Conservation (phyloP, 2,888 invertebrate species). For the Scelioninae gen. 1 region DNA sequence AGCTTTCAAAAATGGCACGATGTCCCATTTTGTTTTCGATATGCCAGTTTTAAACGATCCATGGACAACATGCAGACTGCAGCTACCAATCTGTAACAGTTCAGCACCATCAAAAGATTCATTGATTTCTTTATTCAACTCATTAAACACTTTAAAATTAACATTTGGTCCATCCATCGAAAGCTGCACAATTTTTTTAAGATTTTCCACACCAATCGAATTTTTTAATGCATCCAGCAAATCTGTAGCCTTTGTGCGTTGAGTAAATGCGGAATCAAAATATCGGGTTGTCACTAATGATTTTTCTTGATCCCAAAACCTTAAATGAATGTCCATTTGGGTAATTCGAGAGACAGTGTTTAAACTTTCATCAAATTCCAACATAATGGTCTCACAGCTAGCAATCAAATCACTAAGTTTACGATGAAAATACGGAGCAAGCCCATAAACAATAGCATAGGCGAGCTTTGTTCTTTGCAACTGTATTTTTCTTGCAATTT, state of each 20-base stretch:
- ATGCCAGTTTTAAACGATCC: slow-evolving; percentile 74
- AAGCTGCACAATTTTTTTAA: slow-evolving; percentile 1
- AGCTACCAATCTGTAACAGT: slow-evolving; percentile 74
- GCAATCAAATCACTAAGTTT: slow-evolving; percentile 45
- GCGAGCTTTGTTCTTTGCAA: slow-evolving; percentile 65
- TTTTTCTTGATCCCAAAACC: slow-evolving; percentile 70
- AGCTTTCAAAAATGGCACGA: slow-evolving; percentile 64
- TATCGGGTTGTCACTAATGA: slow-evolving; percentile 72
- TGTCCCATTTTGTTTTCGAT: slow-evolving; percentile 67
- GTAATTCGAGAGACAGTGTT: slow-evolving; percentile 68
- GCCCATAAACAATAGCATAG: slow-evolving; percentile 66
- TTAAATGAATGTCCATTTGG: slow-evolving; percentile 74
- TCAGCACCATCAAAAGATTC: slow-evolving; percentile 53
- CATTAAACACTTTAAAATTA: background rate
- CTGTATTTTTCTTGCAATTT: slow-evolving; percentile 55
- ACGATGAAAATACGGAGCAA: slow-evolving; percentile 62
- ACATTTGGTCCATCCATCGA: slow-evolving; percentile 2
- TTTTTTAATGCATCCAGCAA: slow-evolving; percentile 41
- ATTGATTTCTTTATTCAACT: slow-evolving; percentile 21
- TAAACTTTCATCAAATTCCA: slow-evolving; percentile 69
- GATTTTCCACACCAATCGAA: slow-evolving; percentile 1
- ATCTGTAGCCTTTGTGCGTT: slow-evolving; percentile 2
- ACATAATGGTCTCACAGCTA: slow-evolving; percentile 40
- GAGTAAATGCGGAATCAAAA: slow-evolving; percentile 53
- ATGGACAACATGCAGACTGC: slow-evolving; percentile 76